Evolutionary conservation across 2,888 invertebrate genomes (phyloP).

Genomic region (Sipunculus nudus): DNA sequence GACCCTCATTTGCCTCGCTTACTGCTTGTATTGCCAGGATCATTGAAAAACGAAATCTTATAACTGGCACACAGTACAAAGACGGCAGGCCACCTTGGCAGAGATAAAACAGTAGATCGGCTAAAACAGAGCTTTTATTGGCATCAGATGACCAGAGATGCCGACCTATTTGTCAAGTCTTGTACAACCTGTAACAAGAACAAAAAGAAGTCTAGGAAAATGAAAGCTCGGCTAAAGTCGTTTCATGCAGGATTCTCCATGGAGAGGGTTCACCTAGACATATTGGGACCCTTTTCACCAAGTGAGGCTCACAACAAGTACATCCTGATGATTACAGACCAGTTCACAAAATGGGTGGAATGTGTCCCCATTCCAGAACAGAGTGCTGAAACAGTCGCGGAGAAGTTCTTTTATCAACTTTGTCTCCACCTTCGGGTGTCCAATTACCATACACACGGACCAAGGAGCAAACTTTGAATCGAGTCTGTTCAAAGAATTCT

Average conservation of each 20-base stretch:
- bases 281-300: neutral
- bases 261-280: neutral
- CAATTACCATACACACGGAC: neutral
- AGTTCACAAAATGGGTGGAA: constrained; percentile 3
- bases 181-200: no score
- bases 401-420: neutral
- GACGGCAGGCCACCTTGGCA: no score
- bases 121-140: no score
- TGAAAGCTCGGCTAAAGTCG: neutral
- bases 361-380: neutral
- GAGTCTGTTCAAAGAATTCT: neutral
- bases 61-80: no score
- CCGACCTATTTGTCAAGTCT: no score
- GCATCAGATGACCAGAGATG: no score
- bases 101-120: no score
- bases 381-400: neutral
- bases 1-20: no score
- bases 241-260: neutral
- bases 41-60: no score
- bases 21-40: no score
- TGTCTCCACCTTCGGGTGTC: neutral
- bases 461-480: neutral
- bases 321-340: neutral
- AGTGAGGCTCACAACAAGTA: neutral
- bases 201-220: neutral